Base-by-base conservation (phyloP, 2,113 vertebrate genomes). In the Leptodactylus fuscus region DNA sequence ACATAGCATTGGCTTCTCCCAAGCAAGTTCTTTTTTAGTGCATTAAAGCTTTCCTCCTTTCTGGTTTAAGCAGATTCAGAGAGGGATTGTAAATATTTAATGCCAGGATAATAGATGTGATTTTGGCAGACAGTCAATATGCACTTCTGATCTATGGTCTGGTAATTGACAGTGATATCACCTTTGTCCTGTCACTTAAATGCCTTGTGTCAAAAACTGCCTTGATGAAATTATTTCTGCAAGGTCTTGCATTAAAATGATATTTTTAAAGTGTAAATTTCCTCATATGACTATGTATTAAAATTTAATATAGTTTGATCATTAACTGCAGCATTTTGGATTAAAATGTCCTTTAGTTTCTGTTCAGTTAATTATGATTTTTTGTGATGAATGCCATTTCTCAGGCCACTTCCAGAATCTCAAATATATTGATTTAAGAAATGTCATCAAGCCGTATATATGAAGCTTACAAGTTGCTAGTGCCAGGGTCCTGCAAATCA, bases 101-200 rank as follows among this genome's bases (percentile, higher is more conserved):
- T 82, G 67, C 24, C 67, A 82, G n/a, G n/a, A 74, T 82, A 73
- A 82, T 74, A 82, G 81, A 53, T 55, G 18, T 2, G 29, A 48
- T 38, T 69, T 79, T 75, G 83, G 65, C 60, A 79, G 74, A 29
- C 53, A 60, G 65, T 81, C 36, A 41, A 69, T 79, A 69, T 51
- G 29, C 67, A 73, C 85, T 55, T 81, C 53, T 81, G 85, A 67
- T 85, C 83, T 69, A 85, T 78, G 74, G 44, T 85, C 22, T 85
- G 58, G 41, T 69, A 78, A 85, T 77, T 85, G 74, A 67, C 74
- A 78, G 29, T 78, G 27, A 51, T 69, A 46, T 55, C 49, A 77
- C 41, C 83, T 67, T 85, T 77, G 55, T 85, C 46, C 74, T 85
- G 27, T 49, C 73, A 38, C 73, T 67, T 55, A 51, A 77, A 62